phyloP scores from a whole-genome alignment of 2,888 invertebrate genomes.

The Parnassius smintheus region DNA sequence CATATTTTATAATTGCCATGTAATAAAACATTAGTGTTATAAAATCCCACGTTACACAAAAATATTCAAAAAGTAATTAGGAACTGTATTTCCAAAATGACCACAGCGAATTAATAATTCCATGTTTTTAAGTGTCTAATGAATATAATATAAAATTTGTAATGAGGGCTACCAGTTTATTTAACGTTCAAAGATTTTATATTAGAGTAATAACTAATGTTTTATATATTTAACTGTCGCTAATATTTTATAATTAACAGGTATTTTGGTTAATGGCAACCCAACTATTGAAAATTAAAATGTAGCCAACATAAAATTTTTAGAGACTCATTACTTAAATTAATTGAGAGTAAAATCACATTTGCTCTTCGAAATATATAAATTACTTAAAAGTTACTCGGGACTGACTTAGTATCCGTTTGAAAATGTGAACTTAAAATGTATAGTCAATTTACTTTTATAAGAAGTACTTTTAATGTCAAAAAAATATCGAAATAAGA shows the following conservation, averaged over 20 bases:
- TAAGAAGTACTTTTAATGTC: too few relatives aligned
- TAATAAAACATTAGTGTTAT: constrained; percentile 12
- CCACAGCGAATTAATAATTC: constrained; percentile 3
- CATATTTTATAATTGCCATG: constrained; percentile 15
- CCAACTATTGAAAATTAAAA: too few relatives aligned
- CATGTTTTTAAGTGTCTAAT: constrained; percentile 2
- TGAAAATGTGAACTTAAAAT: too few relatives aligned
- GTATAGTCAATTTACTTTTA: too few relatives aligned
- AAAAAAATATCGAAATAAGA: too few relatives aligned
- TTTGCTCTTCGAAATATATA: constrained; percentile 11
- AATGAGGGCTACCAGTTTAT: constrained; percentile 4
- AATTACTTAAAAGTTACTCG: constrained; percentile 5
- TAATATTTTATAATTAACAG: too few relatives aligned
- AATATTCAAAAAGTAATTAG: constrained; percentile 18
- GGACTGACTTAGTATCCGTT: constrained; percentile 8
- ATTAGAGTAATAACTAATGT: too few relatives aligned
- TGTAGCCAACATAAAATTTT: neutral
- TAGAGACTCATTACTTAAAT: constrained; percentile 16
- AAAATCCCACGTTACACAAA: constrained; percentile 6
- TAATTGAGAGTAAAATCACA: constrained; percentile 21
- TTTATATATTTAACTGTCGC: too few relatives aligned
- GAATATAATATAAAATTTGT: neutral
- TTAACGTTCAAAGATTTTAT: too few relatives aligned
- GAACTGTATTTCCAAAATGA: constrained; percentile 24
- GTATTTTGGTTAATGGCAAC: too few relatives aligned